Evolutionary conservation across 2,797 vertebrate genomes (phyloP), one percentile per base, ranked within the genome.

Genomic region (Rhabdophis nuchalis): DNA sequence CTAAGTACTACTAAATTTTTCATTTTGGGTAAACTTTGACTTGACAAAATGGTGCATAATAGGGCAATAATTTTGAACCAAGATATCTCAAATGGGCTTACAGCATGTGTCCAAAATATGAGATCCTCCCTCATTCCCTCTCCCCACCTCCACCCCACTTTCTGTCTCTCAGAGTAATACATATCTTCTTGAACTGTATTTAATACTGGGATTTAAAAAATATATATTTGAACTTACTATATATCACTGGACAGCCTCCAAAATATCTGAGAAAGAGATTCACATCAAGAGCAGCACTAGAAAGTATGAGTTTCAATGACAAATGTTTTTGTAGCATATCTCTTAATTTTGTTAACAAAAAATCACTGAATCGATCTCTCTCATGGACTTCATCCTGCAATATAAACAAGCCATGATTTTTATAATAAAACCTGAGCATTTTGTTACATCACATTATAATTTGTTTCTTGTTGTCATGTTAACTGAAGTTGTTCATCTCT

Each of bases 351-450:
- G 98, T 99, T 93, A 99, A 97, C 93, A 99, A 97, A 97, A 99
- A 99, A 97, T 99, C 99, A 20, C 98, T 98, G 96, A 99, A 98
- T 87, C 99, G 98, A 92, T 99, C 98, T 6, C 99, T 98, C 96
- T 99, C 99, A 32, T 99, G 99, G 53, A 99, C 99, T 97, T 99
- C 99, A 95, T 99, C 99, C 99, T 99, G 89, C 95, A 93, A 89
- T 3, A 96, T 94, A 72, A 95, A 93, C 53, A 64, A 52, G 60
- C 27, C 20, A 0, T 5, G 50, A 94, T 93, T 0, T 93, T 85
- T 91, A 95, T 10, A 64, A 85, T 16, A 88, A 77, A 82, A 58
- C 8, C 14, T 72, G 27, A 88, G 20, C 56, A 86, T 64, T 68
- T 29, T 72, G 46, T 61, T 32, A 61, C 5, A 82, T n/a, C 36